Evolutionary conservation across 2,797 vertebrate genomes (phyloP), one percentile per base, ranked within the genome.

Genomic region (Parotocinclus haroldoi): DNA sequence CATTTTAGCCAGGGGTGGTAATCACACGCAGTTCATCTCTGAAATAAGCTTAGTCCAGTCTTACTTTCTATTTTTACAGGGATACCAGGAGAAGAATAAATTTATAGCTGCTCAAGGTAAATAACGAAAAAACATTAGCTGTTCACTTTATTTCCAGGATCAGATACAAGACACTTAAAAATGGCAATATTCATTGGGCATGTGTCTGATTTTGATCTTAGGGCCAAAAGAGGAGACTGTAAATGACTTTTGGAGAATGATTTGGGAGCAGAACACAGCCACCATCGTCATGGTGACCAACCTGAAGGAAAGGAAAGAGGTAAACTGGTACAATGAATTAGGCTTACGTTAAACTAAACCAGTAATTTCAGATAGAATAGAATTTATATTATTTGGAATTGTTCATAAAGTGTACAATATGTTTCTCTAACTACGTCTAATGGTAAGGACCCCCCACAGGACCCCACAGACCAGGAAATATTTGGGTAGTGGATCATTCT

Each of bases 241-340:
- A 73, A 98, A 98, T 4, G 96, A 99, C 77, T 99, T 91, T 81
- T 99, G 96, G 96, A 92, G 96, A 72, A 99, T 99, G 96, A 98
- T 99, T 86, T 99, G 96, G 96, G 96, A 99, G 83, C 96, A 98
- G 87, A 97, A 98, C 84, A 98, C 96, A 52, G 94, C 92, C 0
- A 98, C 96, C 13, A 98, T 99, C 7, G 96, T 98, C 79, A 98
- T 99, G 96, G 96, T 99, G 83, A 99, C 96, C 76, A 98, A 99
- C 78, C 88, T 98, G 68, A 99, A 98, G 80, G 96, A 99, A 82
- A 93, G 96, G 76, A 99, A 99, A 71, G 96, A 99, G 92, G 96
- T 95, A 64, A 53, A 9, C 2, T 54, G 11, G 12, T 60, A 2
- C 55, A 42, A 5, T 27, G 27, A 27, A 5, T 27, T 27, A 7